A percentile compares a stretch with the other conserved stretches of the same genome.
Evolutionary conservation across 2,888 invertebrate species (phyloP).

Genomic region (Trichacis sp.): DNA sequence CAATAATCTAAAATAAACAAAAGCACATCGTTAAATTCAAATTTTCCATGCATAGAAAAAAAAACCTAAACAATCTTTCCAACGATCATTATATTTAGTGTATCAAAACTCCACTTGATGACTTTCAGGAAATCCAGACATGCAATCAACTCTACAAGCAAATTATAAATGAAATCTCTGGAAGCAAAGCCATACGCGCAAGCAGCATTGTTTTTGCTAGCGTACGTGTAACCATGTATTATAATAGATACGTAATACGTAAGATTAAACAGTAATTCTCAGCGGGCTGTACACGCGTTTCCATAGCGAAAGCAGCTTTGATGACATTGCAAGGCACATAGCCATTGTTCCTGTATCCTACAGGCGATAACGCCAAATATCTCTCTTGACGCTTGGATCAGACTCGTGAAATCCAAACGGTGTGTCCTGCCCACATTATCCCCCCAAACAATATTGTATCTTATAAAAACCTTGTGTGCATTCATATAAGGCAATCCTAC

Average conservation of each 20-base stretch:
- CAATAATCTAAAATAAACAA: no score
- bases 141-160: no score
- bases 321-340: constrained; percentile 32
- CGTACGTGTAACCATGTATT: constrained; percentile 6
- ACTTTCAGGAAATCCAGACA: no score
- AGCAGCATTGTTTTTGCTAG: constrained; percentile 34
- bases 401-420: constrained; percentile 23
- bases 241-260: constrained; percentile 13
- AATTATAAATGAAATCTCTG: no score
- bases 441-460: no score
- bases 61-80: no score
- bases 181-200: constrained; percentile 46
- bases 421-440: constrained; percentile 6
- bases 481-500: no score
- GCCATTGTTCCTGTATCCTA: constrained; percentile 32
- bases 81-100: no score
- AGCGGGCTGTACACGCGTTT: not conserved
- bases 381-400: constrained; percentile 28
- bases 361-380: constrained; percentile 40
- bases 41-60: no score
- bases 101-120: no score
- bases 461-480: no score
- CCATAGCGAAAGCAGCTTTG: constrained; percentile 25
- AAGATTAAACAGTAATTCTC: constrained; percentile 13
- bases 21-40: no score